Base-by-base conservation (phyloP, 1,140 invertebrate genomes). In the Pseudomyrmex dendroicus region DNA sequence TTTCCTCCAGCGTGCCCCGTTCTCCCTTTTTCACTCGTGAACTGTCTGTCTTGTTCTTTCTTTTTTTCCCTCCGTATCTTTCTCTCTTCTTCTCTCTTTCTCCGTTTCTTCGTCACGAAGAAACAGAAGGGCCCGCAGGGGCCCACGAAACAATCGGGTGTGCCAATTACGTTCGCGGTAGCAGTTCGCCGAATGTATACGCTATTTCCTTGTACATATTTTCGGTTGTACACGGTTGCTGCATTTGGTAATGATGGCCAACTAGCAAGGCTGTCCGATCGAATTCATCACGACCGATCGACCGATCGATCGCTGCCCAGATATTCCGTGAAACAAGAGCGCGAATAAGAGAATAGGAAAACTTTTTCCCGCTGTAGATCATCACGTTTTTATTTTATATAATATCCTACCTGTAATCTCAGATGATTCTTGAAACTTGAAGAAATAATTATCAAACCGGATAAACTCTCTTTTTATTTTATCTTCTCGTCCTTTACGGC, bases 91-190 rank as follows among this genome's bases (percentile, higher is more conserved):
- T 25, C 3, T 25, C 25, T 25, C 25, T 25, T 25, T 25, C 25
- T 54, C 8, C 82, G 62, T 54, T 64, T 76, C 61, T 66, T 35
- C 50, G 7, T 62, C 35, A 22, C 5, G 13, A 13, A 52, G 50
- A 25, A 9, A 52, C 35, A 17, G n/a, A 17, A 9, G 56, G 20
- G 12, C 12, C 46, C 66, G 50, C 68, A 22, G n/a, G n/a, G 57
- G 15, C 72, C 50, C 66, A 61, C 46, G 85, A 78, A 87, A 89
- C 78, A 89, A 85, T 86, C 84, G 80, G 56, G 64, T 84, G 84
- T 85, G 89, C 83, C 89, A 91, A 90, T 91, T 90, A 91, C 85
- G 85, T 86, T 84, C 87, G 85, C 89, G 82, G 88, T 89, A 90
- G 88, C 89, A 62, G 77, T 64, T 70, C 67, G 73, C 85, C 84